A percentile compares a stretch with the other conserved stretches of the same genome.
These are phyloP conservation scores for Pterobdella sp. DNA, from an alignment of 2,888 invertebrate genomes.

Conservation along the genomic window DNA sequence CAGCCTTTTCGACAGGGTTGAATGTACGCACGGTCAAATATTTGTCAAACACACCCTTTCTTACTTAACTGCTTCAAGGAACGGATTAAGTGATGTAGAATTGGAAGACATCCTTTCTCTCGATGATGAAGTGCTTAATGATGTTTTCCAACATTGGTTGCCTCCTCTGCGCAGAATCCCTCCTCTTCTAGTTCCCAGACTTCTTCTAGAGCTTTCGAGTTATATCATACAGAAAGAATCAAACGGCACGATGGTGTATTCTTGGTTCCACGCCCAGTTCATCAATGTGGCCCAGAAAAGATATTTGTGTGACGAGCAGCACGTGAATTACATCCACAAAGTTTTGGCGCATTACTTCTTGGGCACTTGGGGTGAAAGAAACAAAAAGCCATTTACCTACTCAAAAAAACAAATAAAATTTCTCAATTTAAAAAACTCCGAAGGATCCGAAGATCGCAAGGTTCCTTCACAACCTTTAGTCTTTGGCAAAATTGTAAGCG, in stretches of 20 bases:
- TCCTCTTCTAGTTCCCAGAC: constrained; percentile 39
- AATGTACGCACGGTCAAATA: constrained; percentile 37
- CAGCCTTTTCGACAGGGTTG: constrained; percentile 39
- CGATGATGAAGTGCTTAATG: constrained; percentile 40
- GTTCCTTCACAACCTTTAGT: constrained; percentile 44
- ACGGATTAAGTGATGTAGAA: constrained; percentile 40
- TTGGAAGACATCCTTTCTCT: constrained; percentile 40
- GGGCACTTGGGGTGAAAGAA: constrained; percentile 44
- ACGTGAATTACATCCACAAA: constrained; percentile 39
- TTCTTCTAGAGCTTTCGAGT: constrained; percentile 37
- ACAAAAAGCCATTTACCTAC: constrained; percentile 42
- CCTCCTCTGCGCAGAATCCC: constrained; percentile 44
- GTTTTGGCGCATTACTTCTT: constrained; percentile 46
- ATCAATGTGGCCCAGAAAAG: constrained; percentile 36
- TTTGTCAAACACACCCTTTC: constrained; percentile 39
- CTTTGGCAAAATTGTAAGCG: constrained; percentile 36
- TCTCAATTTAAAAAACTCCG: constrained; percentile 18
- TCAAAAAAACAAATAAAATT: constrained; percentile 31
- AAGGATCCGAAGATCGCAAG: constrained; percentile 42
- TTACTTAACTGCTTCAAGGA: constrained; percentile 40
- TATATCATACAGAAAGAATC: constrained; percentile 41
- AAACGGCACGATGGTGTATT: constrained; percentile 39
- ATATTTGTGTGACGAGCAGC: constrained; percentile 34
- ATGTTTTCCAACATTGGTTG: constrained; percentile 40
- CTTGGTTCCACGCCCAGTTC: constrained; percentile 41